These are phyloP conservation scores for Dreissena rostriformis DNA, from an alignment of 1,140 invertebrate genomes.

Conservation along the genomic window DNA sequence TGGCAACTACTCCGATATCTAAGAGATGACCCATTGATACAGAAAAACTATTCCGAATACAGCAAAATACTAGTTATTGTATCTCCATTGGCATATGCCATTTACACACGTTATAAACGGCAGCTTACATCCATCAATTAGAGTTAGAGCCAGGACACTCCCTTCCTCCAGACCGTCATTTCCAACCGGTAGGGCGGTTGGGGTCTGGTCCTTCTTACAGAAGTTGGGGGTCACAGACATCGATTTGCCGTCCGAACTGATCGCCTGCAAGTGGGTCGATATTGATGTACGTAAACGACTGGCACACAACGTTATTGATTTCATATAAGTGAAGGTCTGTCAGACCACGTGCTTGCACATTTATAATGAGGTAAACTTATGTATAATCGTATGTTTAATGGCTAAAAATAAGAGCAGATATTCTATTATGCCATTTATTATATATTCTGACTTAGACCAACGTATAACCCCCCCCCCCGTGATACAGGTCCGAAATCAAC, in stretches of 20 bases:
- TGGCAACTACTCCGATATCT: not conserved
- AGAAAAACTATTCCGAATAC: not conserved
- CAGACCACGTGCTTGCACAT: not conserved
- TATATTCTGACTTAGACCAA: no score
- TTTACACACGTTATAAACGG: not conserved
- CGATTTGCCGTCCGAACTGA: not conserved
- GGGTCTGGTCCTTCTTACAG: slow-evolving; percentile 1
- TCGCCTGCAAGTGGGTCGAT: not conserved
- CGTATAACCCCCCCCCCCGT: no score
- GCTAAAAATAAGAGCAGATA: not conserved
- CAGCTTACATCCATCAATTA: not conserved
- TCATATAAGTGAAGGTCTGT: not conserved
- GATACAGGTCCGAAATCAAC: no score
- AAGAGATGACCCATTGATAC: not conserved
- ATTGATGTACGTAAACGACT: not conserved
- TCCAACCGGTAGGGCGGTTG: not conserved
- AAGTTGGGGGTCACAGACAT: not conserved
- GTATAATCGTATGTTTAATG: not conserved
- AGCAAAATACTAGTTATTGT: not conserved
- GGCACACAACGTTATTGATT: not conserved
- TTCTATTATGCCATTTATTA: not conserved
- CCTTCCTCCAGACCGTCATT: not conserved
- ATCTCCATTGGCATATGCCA: not conserved
- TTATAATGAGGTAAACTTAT: not conserved
- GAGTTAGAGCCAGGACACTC: not conserved